These are phyloP conservation scores for Pampusana beccarii DNA, from an alignment of 2,113 vertebrate species.

Conservation along the genomic window DNA sequence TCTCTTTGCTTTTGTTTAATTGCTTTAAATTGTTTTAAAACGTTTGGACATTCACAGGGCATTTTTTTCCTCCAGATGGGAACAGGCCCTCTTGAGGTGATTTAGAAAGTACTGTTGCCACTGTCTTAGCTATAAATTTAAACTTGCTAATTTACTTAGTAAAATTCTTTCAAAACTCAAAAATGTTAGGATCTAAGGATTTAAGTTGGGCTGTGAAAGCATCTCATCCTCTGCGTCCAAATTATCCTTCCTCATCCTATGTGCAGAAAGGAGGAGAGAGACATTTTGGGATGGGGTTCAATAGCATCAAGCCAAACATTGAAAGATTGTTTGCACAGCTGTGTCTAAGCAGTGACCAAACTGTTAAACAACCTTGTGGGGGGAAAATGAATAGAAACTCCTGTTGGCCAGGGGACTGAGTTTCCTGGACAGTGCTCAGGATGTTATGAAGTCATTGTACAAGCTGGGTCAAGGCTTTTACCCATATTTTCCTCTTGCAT, in stretches of 20 bases:
- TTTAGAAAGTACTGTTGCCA: neutral
- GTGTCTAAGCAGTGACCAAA: constrained; percentile 63
- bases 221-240: constrained; percentile 9
- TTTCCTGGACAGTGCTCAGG: constrained; percentile 71
- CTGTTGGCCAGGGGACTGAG: constrained; percentile 52
- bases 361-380: constrained; percentile 57
- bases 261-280: neutral
- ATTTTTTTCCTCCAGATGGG: neutral
- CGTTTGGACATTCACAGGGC: neutral
- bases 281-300: constrained; percentile 47
- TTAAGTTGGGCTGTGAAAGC: neutral
- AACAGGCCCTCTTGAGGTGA: neutral
- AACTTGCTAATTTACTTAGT: neutral
- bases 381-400: constrained; percentile 62
- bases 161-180: neutral
- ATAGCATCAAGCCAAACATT: constrained; percentile 50
- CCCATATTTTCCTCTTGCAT: constrained; percentile 28
- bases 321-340: constrained; percentile 77
- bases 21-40: neutral
- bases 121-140: neutral
- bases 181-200: neutral
- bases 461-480: constrained; percentile 56
- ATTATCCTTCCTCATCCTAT: constrained; percentile 32
- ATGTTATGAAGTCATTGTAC: constrained; percentile 68
- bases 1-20: neutral